Conservation (phyloP, 2,113 vertebrate species). For the Neotoma lepida region DNA sequence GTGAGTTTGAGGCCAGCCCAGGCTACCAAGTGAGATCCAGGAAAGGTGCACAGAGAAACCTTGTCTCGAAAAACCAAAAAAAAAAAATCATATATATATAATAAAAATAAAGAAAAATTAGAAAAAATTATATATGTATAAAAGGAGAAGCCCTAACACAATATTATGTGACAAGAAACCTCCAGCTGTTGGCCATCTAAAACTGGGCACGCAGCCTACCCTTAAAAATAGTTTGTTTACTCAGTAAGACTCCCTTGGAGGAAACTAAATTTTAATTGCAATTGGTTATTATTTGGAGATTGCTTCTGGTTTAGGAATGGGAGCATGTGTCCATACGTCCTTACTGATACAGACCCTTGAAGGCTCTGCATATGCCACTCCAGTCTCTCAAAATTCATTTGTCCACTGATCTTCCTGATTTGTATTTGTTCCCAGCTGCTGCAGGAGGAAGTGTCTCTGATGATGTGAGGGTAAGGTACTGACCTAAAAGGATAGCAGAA, state of each 20-base stretch:
- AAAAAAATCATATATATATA: neutral
- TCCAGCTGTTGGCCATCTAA: neutral
- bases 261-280: neutral
- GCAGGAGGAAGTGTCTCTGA: neutral
- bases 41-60: no score
- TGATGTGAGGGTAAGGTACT: neutral
- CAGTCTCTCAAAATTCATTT: neutral
- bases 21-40: no score
- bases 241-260: neutral
- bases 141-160: neutral
- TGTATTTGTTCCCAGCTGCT: neutral
- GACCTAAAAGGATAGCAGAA: no score
- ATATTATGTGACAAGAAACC: neutral
- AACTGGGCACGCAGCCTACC: neutral
- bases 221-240: neutral
- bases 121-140: neutral
- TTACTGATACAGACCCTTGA: rapidly evolving
- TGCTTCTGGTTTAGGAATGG: neutral
- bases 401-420: neutral
- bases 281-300: neutral
- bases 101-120: neutral
- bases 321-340: neutral
- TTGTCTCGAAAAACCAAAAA: no score
- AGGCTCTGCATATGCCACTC: no score
- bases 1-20: no score